Percentiles rank a stretch among this genome's conserved stretches.
Conservation (phyloP, 53 echinoderm and acorn worm genomes). For the Actinopyga echinites region DNA sequence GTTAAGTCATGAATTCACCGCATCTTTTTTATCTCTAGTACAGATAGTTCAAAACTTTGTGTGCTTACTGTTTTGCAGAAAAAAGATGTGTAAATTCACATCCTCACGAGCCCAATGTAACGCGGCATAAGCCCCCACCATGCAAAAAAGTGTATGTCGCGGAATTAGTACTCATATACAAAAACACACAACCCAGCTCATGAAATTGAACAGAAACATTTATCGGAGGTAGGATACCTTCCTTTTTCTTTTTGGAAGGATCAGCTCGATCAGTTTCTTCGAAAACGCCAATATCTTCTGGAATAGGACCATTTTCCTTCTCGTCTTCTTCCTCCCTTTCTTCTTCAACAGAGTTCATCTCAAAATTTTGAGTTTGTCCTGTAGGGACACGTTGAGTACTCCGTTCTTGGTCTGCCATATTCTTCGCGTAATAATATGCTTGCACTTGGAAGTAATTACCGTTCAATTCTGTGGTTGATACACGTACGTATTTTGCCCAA, state of each 20-base stretch:
- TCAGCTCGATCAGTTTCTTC: not conserved
- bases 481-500: no score
- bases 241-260: not conserved
- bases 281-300: constrained; percentile 27
- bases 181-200: not conserved
- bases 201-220: not conserved
- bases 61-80: no score
- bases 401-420: no score
- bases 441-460: no score
- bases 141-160: not conserved
- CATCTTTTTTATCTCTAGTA: no score
- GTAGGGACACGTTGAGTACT: constrained; percentile 7
- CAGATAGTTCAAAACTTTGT: no score
- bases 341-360: not conserved
- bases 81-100: not conserved
- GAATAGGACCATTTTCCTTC: not conserved
- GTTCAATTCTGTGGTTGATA: no score
- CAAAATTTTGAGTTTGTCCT: not conserved
- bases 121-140: not conserved
- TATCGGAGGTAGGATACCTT: not conserved
- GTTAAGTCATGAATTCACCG: no score
- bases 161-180: not conserved
- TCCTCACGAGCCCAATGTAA: no score
- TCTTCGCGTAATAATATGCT: no score
- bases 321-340: not conserved